Conservation (phyloP, 2,888 invertebrate genomes). For the Drosophila histrio region DNA sequence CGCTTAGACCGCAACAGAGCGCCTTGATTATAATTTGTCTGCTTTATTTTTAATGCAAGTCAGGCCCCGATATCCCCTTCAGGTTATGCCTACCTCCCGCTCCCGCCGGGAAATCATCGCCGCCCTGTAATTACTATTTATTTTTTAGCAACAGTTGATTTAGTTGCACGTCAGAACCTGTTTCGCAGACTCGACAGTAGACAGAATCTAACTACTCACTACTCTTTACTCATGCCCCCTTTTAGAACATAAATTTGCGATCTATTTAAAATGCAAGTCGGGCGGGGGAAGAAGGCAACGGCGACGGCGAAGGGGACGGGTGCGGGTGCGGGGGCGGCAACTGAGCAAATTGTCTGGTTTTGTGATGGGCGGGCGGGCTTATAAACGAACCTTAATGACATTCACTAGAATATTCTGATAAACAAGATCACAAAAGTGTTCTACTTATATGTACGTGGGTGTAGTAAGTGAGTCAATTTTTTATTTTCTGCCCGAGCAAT, state of each 20-base stretch:
- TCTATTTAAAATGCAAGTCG: constrained; percentile 42
- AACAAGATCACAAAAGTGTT: constrained; percentile 60
- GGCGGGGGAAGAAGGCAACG: neutral
- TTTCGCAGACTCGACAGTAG: constrained; percentile 16
- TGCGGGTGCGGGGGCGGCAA: neutral
- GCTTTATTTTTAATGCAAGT: constrained; percentile 35
- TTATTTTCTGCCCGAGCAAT: constrained; percentile 6
- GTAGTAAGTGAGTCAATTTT: neutral
- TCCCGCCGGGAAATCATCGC: neutral
- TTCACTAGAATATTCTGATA: constrained; percentile 40
- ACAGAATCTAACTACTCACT: neutral
- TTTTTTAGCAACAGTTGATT: constrained; percentile 33
- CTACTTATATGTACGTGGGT: constrained; percentile 13
- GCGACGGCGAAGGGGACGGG: neutral
- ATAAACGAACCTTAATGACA: constrained; percentile 52
- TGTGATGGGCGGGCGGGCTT: constrained; percentile 32
- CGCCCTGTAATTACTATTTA: constrained; percentile 6
- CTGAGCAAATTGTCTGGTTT: constrained; percentile 31
- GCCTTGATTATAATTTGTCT: constrained; percentile 18
- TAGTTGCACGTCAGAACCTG: constrained; percentile 42
- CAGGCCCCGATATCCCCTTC: neutral
- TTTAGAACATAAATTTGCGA: constrained; percentile 31
- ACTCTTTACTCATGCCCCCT: constrained; percentile 15
- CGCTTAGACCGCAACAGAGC: constrained; percentile 2
- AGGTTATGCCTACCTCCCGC: neutral